Percentiles rank a stretch among this genome's conserved stretches.
Evolutionary conservation across 2,888 invertebrate species (phyloP).

Genomic region (Apomyelois bistriatella): DNA sequence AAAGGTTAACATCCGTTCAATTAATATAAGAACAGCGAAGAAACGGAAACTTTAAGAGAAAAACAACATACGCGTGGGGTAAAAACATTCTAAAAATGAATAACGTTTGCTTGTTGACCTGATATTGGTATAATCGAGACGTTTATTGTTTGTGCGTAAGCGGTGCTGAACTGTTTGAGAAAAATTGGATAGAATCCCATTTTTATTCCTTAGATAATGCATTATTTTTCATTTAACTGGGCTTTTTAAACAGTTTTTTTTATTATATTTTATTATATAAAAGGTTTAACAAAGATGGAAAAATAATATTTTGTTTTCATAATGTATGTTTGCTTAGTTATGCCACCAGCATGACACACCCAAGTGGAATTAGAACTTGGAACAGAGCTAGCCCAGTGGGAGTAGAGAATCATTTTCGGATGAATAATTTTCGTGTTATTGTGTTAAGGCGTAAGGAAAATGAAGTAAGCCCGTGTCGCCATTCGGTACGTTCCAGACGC

Average conservation of each 20-base stretch:
- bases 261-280: no score
- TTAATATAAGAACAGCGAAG: no score
- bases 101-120: slow-evolving; percentile 2
- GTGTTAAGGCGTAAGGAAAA: not conserved
- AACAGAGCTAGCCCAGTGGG: not conserved
- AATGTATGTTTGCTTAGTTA: no score
- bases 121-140: not conserved
- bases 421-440: not conserved
- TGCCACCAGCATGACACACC: no score
- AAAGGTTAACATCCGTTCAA: no score
- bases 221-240: not conserved
- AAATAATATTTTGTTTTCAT: no score
- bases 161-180: not conserved
- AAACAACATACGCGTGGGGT: not conserved
- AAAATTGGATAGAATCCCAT: not conserved
- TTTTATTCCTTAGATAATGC: no score
- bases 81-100: slow-evolving; percentile 6
- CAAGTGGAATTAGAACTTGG: not conserved
- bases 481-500: no score
- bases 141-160: not conserved
- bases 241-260: no score
- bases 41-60: no score
- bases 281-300: no score
- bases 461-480: no score
- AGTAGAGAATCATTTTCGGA: not conserved